Base-by-base conservation (phyloP, 2,797 vertebrate genomes). In the Enteromius fasciolatus region DNA sequence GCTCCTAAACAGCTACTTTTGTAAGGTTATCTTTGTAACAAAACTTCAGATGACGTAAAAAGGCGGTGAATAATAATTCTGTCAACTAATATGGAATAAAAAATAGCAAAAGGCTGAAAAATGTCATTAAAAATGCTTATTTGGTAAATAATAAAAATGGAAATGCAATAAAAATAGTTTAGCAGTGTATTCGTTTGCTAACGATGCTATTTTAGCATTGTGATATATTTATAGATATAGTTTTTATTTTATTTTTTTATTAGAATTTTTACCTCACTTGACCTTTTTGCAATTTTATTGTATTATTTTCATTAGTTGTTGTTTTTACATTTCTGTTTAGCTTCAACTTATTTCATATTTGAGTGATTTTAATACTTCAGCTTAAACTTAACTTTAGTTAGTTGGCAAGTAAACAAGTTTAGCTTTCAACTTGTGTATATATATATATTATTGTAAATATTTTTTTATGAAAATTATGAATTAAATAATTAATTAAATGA, bases 1-100 rank as follows among this genome's bases (percentile, higher is more conserved):
- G 31, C 57, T 74, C 31, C 59, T 81, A 39, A 80, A 66, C 33
- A 66, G 44, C 31, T 66, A 63, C 44, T 7, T 81, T 66, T 48
- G 75, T 74, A 74, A 81, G 57, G 31, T 36, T 36, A 36, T 36
- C 46, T 10, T 7, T 57, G 52, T 33, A 18, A 25, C 0, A 1
- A 23, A 68, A 52, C 18, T 8, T 50, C 14, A 25, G 31, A 23
- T 23, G 5, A 54, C 2, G 11, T 9, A 64, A 77, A 48, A 39
- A 17, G 5, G 7, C 2, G 17, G 31, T 33, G 8, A 67, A 39
- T 31, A 15, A 4, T 18, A 20, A 10, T 72, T 48, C 10, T 70
- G 8, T 69, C 17, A 25, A 9, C n/a, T 44, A 28, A 70, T 28
- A 48, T 5, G 33, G 1, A 11, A 20, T 36, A 20, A 5, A 39